A percentile compares a stretch with the other conserved stretches of the same genome.
Evolutionary conservation across 2,113 vertebrate genomes (phyloP).

Genomic region (Irena cyanogastra): DNA sequence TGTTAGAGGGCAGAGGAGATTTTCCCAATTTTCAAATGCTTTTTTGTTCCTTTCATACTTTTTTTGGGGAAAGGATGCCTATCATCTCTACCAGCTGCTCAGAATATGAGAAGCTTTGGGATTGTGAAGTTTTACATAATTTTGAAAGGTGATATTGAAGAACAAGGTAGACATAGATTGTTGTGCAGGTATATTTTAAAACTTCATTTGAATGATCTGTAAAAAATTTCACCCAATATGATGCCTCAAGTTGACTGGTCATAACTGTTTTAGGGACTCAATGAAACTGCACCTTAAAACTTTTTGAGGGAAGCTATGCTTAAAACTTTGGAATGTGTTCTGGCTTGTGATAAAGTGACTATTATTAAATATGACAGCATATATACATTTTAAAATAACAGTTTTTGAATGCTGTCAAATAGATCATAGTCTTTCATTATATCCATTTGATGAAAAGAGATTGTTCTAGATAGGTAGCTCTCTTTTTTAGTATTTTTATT

Average conservation of each 20-base stretch:
- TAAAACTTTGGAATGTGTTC: neutral
- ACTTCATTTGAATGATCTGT: neutral
- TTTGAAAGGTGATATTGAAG: neutral
- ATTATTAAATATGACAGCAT: conserved; percentile 7
- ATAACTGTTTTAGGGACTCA: neutral
- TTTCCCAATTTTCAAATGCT: neutral
- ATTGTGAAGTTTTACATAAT: neutral
- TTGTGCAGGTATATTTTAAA: neutral
- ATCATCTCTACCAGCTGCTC: neutral
- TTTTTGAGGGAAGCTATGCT: neutral
- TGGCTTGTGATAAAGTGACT: neutral
- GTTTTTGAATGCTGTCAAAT: conserved; percentile 31
- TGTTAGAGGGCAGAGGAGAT: neutral
- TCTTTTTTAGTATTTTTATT: neutral
- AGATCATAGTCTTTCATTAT: neutral
- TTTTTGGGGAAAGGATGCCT: neutral
- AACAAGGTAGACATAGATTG: neutral
- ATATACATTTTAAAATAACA: neutral
- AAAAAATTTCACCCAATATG: neutral
- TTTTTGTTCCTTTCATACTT: neutral
- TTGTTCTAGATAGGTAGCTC: neutral
- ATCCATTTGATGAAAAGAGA: neutral
- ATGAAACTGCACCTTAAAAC: neutral
- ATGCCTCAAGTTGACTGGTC: neutral
- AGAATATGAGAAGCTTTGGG: neutral